Evolutionary conservation across 1,140 invertebrate species (phyloP), one percentile per base, ranked within the genome.

Genomic region (Eriocheir sinensis): DNA sequence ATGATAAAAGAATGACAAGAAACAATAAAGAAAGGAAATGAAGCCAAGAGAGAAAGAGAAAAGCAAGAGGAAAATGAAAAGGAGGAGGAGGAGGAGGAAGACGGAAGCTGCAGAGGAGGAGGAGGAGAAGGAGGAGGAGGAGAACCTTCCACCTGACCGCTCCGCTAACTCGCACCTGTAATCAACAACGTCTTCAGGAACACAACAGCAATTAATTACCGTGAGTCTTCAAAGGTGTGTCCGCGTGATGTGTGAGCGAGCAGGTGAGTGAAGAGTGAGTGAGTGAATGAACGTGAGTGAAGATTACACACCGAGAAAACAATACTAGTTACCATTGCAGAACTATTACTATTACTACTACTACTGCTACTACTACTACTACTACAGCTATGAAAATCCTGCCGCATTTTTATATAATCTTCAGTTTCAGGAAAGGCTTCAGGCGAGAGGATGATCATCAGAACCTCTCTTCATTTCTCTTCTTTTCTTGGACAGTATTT

Each of bases 151-250:
- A 72, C 60, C 60, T 72, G 21, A 72, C 60, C 60, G 60, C 60
- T 72, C 27, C 60, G 60, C 21, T 72, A 72, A 27, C 60, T 72
- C 60, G 12, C 60, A 72, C 60, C 60, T 72, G 60, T 72, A 72
- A 72, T 72, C 60, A 72, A 72, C 21, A 72, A 72, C 60, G 60
- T n/a, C 60, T 72, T 72, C 60, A 72, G 60, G 60, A n/a, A n/a
- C 60, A 72, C 60, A 72, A 72, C 60, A 72, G 21, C 60, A 72
- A 72, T 72, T 72, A 72, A 72, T 72, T 72, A 72, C 60, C 27
- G n/a, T 4, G 21, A 1, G 60, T n/a, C 60, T 72, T 72, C 60
- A 72, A 72, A 72, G 60, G 21, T 72, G 21, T n/a, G 17, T 21
- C 6, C 60, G 60, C n/a, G 60, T 72, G 60, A 72, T 72, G n/a